These are phyloP conservation scores for Aleiodes alternator DNA, from an alignment of 2,888 invertebrate genomes.

Conservation along the genomic window DNA sequence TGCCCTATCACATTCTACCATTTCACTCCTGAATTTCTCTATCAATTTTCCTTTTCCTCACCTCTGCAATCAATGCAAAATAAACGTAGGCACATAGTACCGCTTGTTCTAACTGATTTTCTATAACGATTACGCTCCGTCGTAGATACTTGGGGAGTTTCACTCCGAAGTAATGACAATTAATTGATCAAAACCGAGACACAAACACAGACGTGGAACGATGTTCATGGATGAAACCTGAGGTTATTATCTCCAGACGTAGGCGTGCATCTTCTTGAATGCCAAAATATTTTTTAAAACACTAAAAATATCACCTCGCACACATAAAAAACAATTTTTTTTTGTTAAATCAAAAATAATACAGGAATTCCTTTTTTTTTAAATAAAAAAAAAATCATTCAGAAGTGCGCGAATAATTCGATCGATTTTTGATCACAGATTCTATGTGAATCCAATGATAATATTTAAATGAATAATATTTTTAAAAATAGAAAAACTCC, in stretches of 20 bases:
- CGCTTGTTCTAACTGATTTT: constrained; percentile 25
- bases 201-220: neutral
- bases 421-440: neutral
- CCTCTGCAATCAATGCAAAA: constrained; percentile 79
- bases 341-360: neutral
- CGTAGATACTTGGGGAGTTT: constrained; percentile 27
- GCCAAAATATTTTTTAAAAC: constrained; percentile 45
- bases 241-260: constrained; percentile 43
- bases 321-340: neutral
- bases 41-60: constrained; percentile 59
- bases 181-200: neutral
- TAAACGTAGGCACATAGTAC: constrained; percentile 77
- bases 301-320: constrained; percentile 28
- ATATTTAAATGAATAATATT: constrained; percentile 36
- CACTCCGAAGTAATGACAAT: constrained; percentile 39
- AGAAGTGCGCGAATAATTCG: neutral
- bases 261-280: constrained; percentile 44
- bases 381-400: neutral
- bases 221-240: constrained; percentile 25
- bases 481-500: constrained; percentile 48
- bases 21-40: neutral
- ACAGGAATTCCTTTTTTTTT: neutral
- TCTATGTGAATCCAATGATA: neutral
- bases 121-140: constrained; percentile 50
- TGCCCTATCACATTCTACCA: too few species aligned